phyloP scores from a whole-genome alignment of 2,888 invertebrate genomes.

The Eulithis prunata region DNA sequence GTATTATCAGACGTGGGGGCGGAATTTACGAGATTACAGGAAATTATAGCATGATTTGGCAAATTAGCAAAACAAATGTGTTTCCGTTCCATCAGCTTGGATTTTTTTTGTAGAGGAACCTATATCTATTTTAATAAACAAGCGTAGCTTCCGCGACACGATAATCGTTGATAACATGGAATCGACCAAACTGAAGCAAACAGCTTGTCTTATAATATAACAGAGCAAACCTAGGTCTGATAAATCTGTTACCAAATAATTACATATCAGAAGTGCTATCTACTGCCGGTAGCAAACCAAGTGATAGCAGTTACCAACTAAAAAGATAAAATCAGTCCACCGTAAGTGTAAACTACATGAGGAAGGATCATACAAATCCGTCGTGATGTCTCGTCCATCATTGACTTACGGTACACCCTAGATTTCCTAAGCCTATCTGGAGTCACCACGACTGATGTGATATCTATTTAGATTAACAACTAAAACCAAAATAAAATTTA shows the following conservation, averaged over 20 bases:
- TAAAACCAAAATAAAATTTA: too few relatives aligned
- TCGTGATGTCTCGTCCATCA: too few relatives aligned
- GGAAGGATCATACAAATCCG: too few relatives aligned
- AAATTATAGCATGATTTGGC: conserved; percentile 6
- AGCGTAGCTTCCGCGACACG: background rate
- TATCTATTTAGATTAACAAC: too few relatives aligned
- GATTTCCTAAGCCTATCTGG: too few relatives aligned
- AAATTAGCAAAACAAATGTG: conserved; percentile 10
- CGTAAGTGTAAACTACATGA: too few relatives aligned
- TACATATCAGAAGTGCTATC: too few relatives aligned
- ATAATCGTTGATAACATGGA: background rate
- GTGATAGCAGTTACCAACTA: too few relatives aligned
- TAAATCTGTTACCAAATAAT: background rate
- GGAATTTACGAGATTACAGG: background rate
- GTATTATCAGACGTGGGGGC: conserved; percentile 13
- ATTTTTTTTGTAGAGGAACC: conserved; percentile 1
- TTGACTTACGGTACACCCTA: too few relatives aligned
- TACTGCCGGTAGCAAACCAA: too few relatives aligned
- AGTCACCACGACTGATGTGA: too few relatives aligned
- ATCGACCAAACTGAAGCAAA: background rate
- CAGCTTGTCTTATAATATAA: background rate
- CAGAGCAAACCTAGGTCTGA: background rate
- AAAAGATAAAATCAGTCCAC: too few relatives aligned
- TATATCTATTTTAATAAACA: background rate
- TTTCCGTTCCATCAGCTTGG: conserved; percentile 1